Evolutionary conservation across 2,797 vertebrate species (phyloP).

Genomic region (Paguma larvata): DNA sequence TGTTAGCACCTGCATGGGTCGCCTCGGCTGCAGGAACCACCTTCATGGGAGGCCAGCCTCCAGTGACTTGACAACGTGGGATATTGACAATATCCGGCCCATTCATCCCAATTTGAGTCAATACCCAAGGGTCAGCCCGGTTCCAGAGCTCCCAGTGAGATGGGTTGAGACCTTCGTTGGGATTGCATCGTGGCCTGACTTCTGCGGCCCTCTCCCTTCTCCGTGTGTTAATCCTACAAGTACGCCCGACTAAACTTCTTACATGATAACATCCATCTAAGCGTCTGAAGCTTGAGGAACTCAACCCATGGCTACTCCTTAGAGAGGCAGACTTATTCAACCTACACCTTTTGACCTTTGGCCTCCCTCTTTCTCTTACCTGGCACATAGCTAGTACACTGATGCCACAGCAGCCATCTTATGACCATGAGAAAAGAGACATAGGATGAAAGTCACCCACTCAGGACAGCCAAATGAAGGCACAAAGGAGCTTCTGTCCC

Average conservation of each 20-base stretch:
- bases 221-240: not conserved
- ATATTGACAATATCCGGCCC: not conserved
- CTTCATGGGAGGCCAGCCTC: not conserved
- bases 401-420: not conserved
- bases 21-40: not conserved
- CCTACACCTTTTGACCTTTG: not conserved
- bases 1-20: not conserved
- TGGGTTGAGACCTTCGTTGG: not conserved
- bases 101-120: not conserved
- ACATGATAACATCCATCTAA: not conserved
- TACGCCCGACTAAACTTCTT: not conserved
- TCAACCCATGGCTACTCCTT: not conserved
- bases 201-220: not conserved
- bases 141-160: not conserved
- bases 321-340: not conserved
- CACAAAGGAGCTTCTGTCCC: not conserved
- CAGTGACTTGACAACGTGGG: not conserved
- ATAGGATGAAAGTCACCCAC: not conserved
- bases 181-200: not conserved
- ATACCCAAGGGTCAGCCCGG: not conserved
- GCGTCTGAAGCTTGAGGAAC: not conserved
- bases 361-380: not conserved
- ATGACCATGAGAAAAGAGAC: conserved; percentile 1
- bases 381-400: not conserved
- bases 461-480: not conserved